These are phyloP conservation scores for Crioceris asparagi DNA, from an alignment of 2,888 invertebrate species.

Conservation along the genomic window DNA sequence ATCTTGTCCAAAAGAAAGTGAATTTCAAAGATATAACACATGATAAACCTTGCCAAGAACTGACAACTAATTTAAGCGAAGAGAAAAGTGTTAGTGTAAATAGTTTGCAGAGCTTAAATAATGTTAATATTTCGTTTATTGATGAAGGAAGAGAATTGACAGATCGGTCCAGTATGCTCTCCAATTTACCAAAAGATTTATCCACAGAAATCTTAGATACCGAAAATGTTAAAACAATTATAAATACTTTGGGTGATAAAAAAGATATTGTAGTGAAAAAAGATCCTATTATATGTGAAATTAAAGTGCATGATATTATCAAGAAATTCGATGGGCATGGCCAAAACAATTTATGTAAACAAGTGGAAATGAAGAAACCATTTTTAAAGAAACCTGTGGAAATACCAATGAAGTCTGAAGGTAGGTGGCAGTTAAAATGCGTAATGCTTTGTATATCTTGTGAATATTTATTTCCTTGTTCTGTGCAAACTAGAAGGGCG, in stretches of 20 bases:
- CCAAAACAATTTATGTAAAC: slow-evolving; percentile 20
- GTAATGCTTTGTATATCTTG: too few relatives aligned
- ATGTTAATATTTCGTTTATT: slow-evolving; percentile 35
- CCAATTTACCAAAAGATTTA: slow-evolving; percentile 29
- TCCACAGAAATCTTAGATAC: slow-evolving; percentile 27
- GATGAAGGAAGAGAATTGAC: slow-evolving; percentile 36
- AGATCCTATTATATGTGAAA: slow-evolving; percentile 31
- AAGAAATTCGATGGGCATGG: slow-evolving; percentile 33
- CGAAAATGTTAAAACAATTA: slow-evolving; percentile 18
- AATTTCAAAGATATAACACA: slow-evolving; percentile 16
- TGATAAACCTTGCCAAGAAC: slow-evolving; percentile 30
- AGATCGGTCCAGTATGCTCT: slow-evolving; percentile 36
- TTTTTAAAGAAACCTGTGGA: slow-evolving; percentile 30
- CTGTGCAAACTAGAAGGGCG: too few relatives aligned
- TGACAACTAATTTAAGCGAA: slow-evolving; percentile 27
- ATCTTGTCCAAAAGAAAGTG: slow-evolving; percentile 30
- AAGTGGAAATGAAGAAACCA: slow-evolving; percentile 28
- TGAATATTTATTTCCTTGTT: too few relatives aligned
- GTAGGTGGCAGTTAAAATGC: slow-evolving; percentile 11
- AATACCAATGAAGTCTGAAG: slow-evolving; percentile 29
- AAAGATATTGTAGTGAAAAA: slow-evolving; percentile 10
- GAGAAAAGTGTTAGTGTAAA: slow-evolving; percentile 36
- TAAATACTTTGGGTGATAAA: background rate
- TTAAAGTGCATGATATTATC: slow-evolving; percentile 36
- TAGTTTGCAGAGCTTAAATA: slow-evolving; percentile 33